These are phyloP conservation scores for Aphaenogaster floridana DNA, from an alignment of 1,140 invertebrate genomes.

Conservation along the genomic window DNA sequence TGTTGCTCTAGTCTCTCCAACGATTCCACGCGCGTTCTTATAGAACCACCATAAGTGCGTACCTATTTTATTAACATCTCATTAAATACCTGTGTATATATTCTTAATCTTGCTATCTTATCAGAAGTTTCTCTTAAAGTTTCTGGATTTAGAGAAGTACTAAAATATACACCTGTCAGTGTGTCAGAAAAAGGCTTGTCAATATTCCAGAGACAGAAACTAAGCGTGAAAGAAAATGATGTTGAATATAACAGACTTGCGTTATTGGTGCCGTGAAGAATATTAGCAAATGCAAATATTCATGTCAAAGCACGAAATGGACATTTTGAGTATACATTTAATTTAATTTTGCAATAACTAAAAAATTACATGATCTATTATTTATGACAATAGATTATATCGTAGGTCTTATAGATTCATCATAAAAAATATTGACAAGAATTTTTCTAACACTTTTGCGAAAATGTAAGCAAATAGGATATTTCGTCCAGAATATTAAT, in stretches of 20 bases:
- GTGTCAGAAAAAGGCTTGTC: background rate
- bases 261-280: background rate
- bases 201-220: background rate
- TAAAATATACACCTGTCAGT: background rate
- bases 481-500: conserved; percentile 35
- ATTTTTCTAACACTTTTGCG: conserved; percentile 2
- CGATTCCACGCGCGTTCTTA: conserved; percentile 90
- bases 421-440: conserved; percentile 13
- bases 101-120: conserved; percentile 58
- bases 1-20: conserved; percentile 89
- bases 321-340: background rate
- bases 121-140: conserved; percentile 74
- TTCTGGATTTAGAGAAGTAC: conserved; percentile 68
- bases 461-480: conserved; percentile 38
- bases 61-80: conserved; percentile 81
- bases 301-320: background rate
- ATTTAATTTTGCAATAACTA: background rate
- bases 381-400: background rate
- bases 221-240: background rate
- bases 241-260: background rate
- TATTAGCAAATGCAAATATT: background rate
- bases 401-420: background rate
- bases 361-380: background rate
- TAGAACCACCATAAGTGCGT: conserved; percentile 89
- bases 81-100: conserved; percentile 55